A percentile compares a stretch with the other conserved stretches of the same genome.
phyloP scores from a whole-genome alignment of 2,113 vertebrate species.

The Toxostoma redivivum region DNA sequence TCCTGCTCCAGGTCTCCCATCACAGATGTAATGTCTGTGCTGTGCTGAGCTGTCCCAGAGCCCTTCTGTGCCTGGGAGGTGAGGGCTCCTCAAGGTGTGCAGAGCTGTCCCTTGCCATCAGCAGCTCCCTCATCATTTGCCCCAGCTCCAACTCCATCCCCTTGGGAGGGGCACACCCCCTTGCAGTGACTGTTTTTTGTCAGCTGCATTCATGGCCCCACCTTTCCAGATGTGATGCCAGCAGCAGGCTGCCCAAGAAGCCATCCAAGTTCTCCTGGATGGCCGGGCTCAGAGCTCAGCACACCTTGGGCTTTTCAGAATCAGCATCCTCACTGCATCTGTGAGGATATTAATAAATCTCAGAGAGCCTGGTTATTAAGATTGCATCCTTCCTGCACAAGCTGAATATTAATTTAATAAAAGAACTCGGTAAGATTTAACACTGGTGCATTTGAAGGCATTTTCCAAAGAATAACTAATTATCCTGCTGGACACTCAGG shows the following conservation, averaged over 20 bases:
- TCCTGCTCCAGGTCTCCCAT: neutral
- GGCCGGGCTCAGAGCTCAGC: neutral
- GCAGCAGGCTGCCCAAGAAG: neutral
- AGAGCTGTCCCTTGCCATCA: neutral
- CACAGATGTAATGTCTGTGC: accelerated
- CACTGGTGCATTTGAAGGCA: neutral
- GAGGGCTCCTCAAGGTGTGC: neutral
- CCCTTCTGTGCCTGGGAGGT: neutral
- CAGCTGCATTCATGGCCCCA: neutral
- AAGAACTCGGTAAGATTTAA: neutral
- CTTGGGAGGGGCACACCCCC: neutral
- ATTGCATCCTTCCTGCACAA: neutral
- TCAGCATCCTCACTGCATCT: neutral
- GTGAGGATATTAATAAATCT: neutral
- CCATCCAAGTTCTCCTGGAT: neutral
- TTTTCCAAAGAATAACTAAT: neutral
- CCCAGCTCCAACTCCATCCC: neutral
- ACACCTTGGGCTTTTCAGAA: neutral
- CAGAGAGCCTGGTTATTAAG: neutral
- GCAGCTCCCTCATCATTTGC: neutral
- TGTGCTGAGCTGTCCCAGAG: neutral
- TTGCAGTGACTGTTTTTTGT: neutral
- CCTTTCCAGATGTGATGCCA: neutral
- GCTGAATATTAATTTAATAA: neutral
- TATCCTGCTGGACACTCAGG: neutral